Evolutionary conservation across 2,113 vertebrate species (phyloP), one percentile per base, ranked within the genome.

Genomic region (Cryptotis parvus): DNA sequence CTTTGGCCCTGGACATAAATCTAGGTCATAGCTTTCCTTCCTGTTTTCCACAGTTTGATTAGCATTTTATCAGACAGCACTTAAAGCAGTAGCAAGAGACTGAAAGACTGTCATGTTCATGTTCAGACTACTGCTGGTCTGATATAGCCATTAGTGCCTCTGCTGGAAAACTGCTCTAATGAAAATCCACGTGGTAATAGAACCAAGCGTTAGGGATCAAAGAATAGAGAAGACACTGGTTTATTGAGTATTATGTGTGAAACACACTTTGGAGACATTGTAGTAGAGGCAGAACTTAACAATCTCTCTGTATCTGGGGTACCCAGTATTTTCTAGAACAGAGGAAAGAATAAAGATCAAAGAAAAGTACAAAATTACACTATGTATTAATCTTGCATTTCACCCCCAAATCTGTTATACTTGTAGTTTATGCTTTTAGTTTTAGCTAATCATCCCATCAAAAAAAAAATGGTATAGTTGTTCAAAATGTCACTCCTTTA

Each of bases 61-160:
- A 18, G 16, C 4, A 6, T 43, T 86, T 37, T 11, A 37, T 79
- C 18, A 27, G 24, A 33, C 3, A 8, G 3, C n/a, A 27, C 10
- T 20, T 39, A 58, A 8, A 8, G 41, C 10, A 24, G 18, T 0
- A 74, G 41, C 10, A 12, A 79, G 16, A 14, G 11, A 7, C 6
- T 11, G 27, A 0, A 0, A 1, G 3, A 4, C 26, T 6, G 20
- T 9, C 4, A 3, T 31, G 55, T 12, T 14, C 0, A 4, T 61
- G n/a, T 20, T 11, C 24, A 29, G 18, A 29, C 9, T 12, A 65
- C 63, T 75, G 27, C 9, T 33, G 20, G 4, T 61, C 39, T 69
- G 20, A 49, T 2, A 61, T 68, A 24, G 1, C 5, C 29, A 33
- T 73, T 80, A 31, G 24, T 11, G 39, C 9, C 69, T 24, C 43